Evolutionary conservation across 2,888 invertebrate genomes (phyloP).

Genomic region (Oxycera nigricornis): DNA sequence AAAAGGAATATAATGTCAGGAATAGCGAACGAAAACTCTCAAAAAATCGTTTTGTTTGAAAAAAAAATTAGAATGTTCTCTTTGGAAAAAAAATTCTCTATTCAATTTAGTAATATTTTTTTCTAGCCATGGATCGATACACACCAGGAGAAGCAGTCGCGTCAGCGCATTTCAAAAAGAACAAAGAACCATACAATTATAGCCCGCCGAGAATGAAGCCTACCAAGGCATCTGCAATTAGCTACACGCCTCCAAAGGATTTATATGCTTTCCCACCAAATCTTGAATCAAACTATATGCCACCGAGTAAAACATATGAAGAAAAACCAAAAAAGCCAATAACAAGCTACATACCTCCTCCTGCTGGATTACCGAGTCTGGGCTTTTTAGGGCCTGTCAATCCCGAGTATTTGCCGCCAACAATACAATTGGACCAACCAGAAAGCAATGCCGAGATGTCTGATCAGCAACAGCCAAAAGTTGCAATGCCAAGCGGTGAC

Average conservation of each 20-base stretch:
- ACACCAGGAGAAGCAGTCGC: constrained; percentile 59
- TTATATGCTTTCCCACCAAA: constrained; percentile 60
- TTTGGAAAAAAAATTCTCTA: too few relatives aligned
- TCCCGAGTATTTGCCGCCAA: constrained; percentile 50
- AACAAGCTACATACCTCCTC: constrained; percentile 58
- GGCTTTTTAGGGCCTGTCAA: constrained; percentile 52
- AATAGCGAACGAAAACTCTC: background rate
- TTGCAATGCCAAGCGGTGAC: constrained; percentile 4
- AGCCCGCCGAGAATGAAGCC: constrained; percentile 44
- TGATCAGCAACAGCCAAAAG: constrained; percentile 19
- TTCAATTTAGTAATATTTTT: too few relatives aligned
- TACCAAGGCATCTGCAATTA: background rate
- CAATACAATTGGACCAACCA: background rate
- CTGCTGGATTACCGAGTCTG: constrained; percentile 53
- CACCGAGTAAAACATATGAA: constrained; percentile 50
- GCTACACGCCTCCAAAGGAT: constrained; percentile 50
- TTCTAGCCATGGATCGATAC: constrained; percentile 56
- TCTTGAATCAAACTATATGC: constrained; percentile 56
- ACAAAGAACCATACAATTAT: constrained; percentile 50
- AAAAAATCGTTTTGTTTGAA: constrained; percentile 17
- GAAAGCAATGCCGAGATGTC: constrained; percentile 26
- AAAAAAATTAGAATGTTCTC: too few relatives aligned
- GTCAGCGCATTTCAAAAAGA: constrained; percentile 51
- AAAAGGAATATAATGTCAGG: too few relatives aligned
- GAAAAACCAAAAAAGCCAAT: constrained; percentile 52